phyloP scores from a whole-genome alignment of 2,113 vertebrate genomes.

The Tretioscincus oriximinensis region DNA sequence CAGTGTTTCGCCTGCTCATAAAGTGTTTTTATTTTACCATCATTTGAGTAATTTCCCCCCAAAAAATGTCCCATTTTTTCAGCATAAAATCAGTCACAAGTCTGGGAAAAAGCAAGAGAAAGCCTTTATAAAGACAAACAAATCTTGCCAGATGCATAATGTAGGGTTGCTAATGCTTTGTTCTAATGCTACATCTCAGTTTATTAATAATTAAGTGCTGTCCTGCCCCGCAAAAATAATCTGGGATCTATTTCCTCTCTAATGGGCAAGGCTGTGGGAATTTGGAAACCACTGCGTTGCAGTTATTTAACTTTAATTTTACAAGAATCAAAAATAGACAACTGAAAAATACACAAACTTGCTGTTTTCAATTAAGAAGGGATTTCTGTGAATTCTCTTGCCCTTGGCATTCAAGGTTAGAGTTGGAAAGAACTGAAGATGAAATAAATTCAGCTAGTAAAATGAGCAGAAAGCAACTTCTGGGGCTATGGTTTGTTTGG shows the following conservation, averaged over 20 bases:
- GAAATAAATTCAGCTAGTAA: background rate
- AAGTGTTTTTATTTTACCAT: background rate
- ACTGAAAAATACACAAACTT: conserved; percentile 68
- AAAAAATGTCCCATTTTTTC: background rate
- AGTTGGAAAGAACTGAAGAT: conserved; percentile 33
- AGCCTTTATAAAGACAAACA: conserved; percentile 57
- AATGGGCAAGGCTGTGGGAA: conserved; percentile 71
- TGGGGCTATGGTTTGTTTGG: background rate
- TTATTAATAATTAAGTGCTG: conserved; percentile 65
- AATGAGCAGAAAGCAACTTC: background rate
- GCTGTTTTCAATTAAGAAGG: conserved; percentile 70
- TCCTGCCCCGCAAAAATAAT: conserved; percentile 58
- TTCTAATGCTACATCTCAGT: conserved; percentile 68
- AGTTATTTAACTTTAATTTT: conserved; percentile 72
- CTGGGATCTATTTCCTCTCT: conserved; percentile 67
- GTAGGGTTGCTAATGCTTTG: conserved; percentile 68
- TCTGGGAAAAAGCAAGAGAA: background rate
- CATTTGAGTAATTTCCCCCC: background rate
- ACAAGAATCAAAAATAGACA: conserved; percentile 71
- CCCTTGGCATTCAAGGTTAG: conserved; percentile 58
- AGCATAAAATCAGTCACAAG: background rate
- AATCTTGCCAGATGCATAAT: conserved; percentile 61
- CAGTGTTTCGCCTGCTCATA: background rate
- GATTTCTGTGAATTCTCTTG: conserved; percentile 68
- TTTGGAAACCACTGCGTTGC: conserved; percentile 66